Evolutionary conservation across 2,113 vertebrate species (phyloP).

Genomic region (Stercorarius parasiticus): DNA sequence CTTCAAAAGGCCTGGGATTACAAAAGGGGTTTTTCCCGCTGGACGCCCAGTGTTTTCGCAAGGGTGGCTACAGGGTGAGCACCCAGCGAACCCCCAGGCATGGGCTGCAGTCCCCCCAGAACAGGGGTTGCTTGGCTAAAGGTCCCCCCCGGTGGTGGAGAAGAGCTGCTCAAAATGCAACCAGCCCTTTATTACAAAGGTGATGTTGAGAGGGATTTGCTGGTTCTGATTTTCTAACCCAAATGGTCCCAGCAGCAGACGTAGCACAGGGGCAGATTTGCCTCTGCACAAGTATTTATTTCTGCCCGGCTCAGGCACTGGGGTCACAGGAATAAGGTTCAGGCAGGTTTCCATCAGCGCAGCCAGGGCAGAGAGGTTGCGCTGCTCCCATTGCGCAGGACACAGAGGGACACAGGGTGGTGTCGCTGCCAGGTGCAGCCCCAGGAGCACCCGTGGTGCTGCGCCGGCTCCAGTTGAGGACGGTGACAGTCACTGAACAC

Average conservation of each 20-base stretch:
- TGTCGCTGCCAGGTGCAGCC: neutral
- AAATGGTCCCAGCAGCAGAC: neutral
- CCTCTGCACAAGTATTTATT: neutral
- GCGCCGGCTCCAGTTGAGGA: neutral
- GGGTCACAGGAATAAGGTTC: neutral
- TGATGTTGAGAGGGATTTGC: neutral
- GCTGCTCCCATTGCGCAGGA: neutral
- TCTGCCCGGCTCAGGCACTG: accelerated
- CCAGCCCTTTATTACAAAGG: neutral
- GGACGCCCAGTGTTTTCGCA: accelerated
- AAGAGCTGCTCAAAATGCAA: neutral
- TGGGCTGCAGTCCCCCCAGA: neutral
- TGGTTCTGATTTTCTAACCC: neutral
- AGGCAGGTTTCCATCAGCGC: neutral
- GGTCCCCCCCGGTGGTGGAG: accelerated
- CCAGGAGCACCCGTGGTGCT: neutral
- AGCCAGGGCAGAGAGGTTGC: accelerated
- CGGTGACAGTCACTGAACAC: neutral
- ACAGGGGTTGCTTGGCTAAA: neutral
- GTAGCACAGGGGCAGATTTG: neutral
- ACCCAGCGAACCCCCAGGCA: neutral
- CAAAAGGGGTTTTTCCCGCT: neutral
- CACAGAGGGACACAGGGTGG: accelerated
- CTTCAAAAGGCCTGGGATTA: neutral
- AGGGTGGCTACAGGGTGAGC: neutral